phyloP scores from a whole-genome alignment of 2,113 vertebrate species.

The Prionailurus bengalensis region DNA sequence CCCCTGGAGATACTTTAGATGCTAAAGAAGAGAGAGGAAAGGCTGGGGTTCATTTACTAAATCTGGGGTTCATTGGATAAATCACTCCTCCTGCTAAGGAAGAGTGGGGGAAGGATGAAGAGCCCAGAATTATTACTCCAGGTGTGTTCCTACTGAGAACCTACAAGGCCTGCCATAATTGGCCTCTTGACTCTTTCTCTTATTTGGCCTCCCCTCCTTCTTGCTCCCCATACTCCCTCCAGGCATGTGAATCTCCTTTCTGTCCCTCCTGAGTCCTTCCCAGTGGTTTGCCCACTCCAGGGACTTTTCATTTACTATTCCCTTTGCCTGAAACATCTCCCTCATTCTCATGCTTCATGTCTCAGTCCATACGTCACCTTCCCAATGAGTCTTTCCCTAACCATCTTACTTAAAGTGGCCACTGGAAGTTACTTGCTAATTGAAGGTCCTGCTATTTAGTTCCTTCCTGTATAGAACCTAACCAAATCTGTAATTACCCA shows the following conservation, averaged over 20 bases:
- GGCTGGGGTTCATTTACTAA: neutral
- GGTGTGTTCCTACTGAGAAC: neutral
- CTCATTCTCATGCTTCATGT: neutral
- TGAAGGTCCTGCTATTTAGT: neutral
- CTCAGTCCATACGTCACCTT: neutral
- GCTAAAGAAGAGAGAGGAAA: too few species aligned
- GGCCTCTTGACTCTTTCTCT: neutral
- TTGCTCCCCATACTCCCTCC: neutral
- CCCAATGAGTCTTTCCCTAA: neutral
- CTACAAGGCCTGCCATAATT: too few species aligned
- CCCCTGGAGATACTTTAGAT: neutral
- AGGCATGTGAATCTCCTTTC: neutral
- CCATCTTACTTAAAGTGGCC: neutral
- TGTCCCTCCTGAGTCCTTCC: neutral
- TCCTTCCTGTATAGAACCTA: neutral
- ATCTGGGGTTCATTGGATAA: neutral
- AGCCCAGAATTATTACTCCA: neutral
- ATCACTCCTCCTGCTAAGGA: neutral
- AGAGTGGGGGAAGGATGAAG: neutral
- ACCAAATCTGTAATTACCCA: neutral
- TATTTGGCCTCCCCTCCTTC: neutral
- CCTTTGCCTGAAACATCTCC: neutral
- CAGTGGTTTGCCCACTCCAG: neutral
- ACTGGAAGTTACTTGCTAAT: neutral
- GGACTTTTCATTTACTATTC: neutral